Conservation (phyloP, 1,140 invertebrate genomes). For the Wasmannia auropunctata region DNA sequence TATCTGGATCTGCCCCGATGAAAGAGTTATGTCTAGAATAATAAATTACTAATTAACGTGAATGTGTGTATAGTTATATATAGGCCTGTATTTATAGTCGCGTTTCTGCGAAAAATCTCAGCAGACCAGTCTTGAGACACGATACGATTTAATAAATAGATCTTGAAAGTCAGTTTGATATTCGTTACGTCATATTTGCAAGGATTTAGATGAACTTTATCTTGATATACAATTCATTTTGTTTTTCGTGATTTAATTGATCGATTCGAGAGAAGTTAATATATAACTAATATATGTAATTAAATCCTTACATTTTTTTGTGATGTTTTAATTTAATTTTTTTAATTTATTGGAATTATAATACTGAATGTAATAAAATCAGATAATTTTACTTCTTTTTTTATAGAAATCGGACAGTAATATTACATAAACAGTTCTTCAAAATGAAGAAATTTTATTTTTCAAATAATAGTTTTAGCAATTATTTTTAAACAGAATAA, state of each 20-base stretch:
- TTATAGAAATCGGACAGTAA: neutral
- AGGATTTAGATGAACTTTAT: neutral
- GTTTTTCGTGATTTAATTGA: neutral
- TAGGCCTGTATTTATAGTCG: neutral
- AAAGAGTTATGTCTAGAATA: constrained; percentile 3
- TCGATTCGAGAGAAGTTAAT: neutral
- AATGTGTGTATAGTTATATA: neutral
- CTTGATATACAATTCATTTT: neutral
- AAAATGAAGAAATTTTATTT: neutral
- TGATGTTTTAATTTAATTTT: neutral
- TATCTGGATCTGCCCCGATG: neutral
- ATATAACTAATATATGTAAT: neutral
- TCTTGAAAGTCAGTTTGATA: neutral
- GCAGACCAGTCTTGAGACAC: neutral
- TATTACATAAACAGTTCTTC: neutral
- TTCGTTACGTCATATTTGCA: neutral
- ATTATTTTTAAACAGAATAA: neutral
- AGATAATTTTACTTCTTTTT: neutral
- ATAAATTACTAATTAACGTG: constrained; percentile 12
- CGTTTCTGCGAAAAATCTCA: neutral
- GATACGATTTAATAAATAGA: constrained; percentile 11
- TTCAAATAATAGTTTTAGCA: neutral
- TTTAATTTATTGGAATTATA: neutral
- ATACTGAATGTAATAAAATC: neutral
- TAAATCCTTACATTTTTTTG: neutral